Conservation (phyloP, 2,113 vertebrate genomes). For the Cynopterus brachyotis region DNA sequence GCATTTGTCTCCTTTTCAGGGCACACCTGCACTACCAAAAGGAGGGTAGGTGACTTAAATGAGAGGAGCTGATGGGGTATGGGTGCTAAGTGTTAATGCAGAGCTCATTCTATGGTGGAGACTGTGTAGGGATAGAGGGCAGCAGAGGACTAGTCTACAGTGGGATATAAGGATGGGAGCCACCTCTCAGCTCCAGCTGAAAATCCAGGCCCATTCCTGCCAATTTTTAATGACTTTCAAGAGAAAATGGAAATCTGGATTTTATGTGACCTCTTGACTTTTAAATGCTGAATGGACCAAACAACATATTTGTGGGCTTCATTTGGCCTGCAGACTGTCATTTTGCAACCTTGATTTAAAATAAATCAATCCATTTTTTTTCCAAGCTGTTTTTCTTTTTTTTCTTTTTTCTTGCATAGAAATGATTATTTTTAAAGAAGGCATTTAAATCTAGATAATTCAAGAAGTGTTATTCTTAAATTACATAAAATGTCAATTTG, state of each 20-base stretch:
- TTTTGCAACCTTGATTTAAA: not conserved
- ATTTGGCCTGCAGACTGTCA: not conserved
- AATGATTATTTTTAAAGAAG: conserved; percentile 2
- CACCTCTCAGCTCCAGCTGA: not conserved
- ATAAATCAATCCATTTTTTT: not conserved
- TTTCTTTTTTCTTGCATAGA: not conserved
- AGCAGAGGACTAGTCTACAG: not conserved
- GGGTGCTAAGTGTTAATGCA: not conserved
- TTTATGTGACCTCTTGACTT: not conserved
- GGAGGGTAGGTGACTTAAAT: not conserved
- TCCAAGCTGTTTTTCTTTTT: not conserved
- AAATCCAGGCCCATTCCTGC: not conserved
- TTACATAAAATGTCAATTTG: conserved; percentile 24
- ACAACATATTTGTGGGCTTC: not conserved
- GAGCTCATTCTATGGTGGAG: not conserved
- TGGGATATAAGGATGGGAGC: not conserved
- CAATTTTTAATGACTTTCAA: conserved; percentile 15
- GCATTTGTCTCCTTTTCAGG: not conserved
- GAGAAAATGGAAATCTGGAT: not conserved
- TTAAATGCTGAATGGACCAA: not conserved
- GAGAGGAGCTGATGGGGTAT: not conserved
- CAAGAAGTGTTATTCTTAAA: conserved; percentile 31
- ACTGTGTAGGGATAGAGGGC: not conserved
- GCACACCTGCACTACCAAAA: not conserved
- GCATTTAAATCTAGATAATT: conserved; percentile 18